A percentile compares a stretch with the other conserved stretches of the same genome.
These are phyloP conservation scores for Myrmecophaga tridactyla DNA, from an alignment of 2,113 vertebrate species.

Conservation along the genomic window DNA sequence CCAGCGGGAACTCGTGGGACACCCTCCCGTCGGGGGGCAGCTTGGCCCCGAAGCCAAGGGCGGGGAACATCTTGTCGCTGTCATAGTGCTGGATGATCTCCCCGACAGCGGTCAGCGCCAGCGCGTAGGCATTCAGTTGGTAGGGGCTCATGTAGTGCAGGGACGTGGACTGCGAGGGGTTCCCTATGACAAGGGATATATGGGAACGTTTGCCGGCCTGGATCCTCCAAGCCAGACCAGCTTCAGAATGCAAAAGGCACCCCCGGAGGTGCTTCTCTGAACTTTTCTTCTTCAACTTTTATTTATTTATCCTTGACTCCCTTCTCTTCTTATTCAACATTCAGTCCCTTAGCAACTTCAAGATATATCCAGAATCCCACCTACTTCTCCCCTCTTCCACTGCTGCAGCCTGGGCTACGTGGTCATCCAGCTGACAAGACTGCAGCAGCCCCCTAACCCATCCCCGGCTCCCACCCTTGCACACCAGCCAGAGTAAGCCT, in stretches of 20 bases:
- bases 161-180: constrained; percentile 94
- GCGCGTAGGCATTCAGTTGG: constrained; percentile 95
- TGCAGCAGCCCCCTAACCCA: accelerated
- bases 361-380: accelerated
- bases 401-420: background rate
- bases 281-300: background rate
- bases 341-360: background rate
- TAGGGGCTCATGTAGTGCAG: constrained; percentile 98
- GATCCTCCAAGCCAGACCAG: background rate
- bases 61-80: constrained; percentile 96
- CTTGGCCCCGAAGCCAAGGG: constrained; percentile 94
- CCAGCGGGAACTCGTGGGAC: constrained; percentile 95
- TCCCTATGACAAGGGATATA: constrained; percentile 79
- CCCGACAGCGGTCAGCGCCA: constrained; percentile 93
- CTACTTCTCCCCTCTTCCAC: background rate
- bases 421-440: accelerated
- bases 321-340: background rate
- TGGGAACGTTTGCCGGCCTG: accelerated
- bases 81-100: constrained; percentile 98
- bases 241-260: background rate
- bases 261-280: background rate
- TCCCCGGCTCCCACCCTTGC: accelerated
- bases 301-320: background rate
- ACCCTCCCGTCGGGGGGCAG: constrained; percentile 93
- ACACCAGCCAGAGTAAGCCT: background rate